A percentile compares a stretch with the other conserved stretches of the same genome.
Evolutionary conservation across 1,140 invertebrate genomes (phyloP).

Genomic region (Drosophila funebris): DNA sequence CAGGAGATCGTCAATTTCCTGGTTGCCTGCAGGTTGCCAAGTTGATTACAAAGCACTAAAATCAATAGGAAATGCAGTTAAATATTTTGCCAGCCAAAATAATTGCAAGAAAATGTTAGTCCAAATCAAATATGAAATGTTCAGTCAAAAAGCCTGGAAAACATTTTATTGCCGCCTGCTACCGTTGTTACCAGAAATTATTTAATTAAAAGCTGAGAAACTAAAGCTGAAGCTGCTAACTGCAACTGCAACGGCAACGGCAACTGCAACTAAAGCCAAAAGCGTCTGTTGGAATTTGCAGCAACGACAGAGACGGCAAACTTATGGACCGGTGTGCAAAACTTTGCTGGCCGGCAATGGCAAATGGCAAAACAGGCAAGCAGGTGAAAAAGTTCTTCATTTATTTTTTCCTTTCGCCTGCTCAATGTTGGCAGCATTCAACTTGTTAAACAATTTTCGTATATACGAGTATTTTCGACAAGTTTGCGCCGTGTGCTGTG

Average conservation of each 20-base stretch:
- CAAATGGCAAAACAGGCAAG: conserved; percentile 9
- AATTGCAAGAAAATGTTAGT: conserved; percentile 56
- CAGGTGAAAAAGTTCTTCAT: conserved; percentile 66
- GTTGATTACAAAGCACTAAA: conserved; percentile 77
- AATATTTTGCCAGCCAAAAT: conserved; percentile 79
- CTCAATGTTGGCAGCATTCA: conserved; percentile 52
- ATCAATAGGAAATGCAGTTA: conserved; percentile 81
- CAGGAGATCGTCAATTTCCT: conserved; percentile 81
- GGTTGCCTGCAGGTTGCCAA: conserved; percentile 66
- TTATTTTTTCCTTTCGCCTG: conserved; percentile 3
- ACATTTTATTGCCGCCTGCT: conserved; percentile 37
- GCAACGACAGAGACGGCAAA: conserved; percentile 36
- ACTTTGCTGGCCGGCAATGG: conserved; percentile 23
- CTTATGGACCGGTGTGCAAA: conserved; percentile 47
- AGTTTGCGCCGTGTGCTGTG: conserved; percentile 44
- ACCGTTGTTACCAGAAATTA: conserved; percentile 65
- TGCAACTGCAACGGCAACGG: conserved; percentile 45
- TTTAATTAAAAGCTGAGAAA: conserved; percentile 75
- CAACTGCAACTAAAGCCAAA: conserved; percentile 51
- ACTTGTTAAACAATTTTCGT: conserved; percentile 81
- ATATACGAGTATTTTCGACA: conserved; percentile 72
- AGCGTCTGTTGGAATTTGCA: conserved; percentile 55
- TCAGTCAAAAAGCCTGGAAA: not conserved
- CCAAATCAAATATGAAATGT: conserved; percentile 56
- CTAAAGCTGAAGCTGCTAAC: conserved; percentile 49